phyloP scores from a whole-genome alignment of 2,888 invertebrate species.

The Tridacna gigas region DNA sequence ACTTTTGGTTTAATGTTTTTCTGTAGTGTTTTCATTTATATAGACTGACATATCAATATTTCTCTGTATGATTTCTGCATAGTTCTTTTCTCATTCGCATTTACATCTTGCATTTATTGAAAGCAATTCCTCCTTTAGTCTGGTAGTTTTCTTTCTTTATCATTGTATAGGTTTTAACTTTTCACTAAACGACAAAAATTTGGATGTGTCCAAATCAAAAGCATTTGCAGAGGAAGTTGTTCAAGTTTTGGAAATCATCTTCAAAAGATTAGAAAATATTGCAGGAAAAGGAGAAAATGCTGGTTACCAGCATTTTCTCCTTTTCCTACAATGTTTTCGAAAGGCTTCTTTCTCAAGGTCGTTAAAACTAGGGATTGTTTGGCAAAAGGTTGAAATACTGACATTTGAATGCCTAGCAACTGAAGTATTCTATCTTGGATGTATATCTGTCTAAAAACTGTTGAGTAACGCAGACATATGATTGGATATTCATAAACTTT shows the following conservation, averaged over 20 bases:
- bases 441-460: conserved; percentile 8
- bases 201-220: no score
- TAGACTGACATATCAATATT: not conserved
- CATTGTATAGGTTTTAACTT: no score
- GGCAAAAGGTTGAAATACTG: not conserved
- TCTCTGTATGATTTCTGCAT: not conserved
- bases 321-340: no score
- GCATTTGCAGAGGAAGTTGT: no score
- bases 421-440: conserved; percentile 1
- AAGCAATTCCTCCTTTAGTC: not conserved
- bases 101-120: not conserved
- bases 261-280: no score
- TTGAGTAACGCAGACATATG: conserved; percentile 12
- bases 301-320: no score
- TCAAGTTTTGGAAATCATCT: no score
- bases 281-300: no score
- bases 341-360: no score
- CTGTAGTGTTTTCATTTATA: not conserved
- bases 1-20: not conserved
- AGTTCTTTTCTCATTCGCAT: not conserved
- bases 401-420: not conserved
- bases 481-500: conserved; percentile 22
- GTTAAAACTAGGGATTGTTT: no score
- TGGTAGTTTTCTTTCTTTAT: not conserved
- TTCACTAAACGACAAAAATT: no score